Evolutionary conservation across 2,113 vertebrate genomes (phyloP).

Genomic region (Indicator maculatus): DNA sequence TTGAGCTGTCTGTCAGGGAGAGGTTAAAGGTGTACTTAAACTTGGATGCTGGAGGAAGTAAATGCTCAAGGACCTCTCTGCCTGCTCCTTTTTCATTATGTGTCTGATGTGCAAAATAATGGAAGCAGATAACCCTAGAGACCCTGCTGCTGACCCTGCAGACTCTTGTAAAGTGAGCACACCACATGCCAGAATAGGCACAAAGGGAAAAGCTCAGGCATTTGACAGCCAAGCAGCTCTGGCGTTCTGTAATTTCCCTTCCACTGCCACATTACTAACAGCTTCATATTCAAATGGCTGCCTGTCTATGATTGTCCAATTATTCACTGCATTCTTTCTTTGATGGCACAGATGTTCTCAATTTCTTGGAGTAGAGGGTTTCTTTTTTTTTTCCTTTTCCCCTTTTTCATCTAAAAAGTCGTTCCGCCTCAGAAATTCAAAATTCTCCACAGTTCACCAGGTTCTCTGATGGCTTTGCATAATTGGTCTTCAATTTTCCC

Average conservation of each 20-base stretch:
- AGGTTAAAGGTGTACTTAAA: slow-evolving; percentile 10
- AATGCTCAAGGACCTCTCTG: slow-evolving; percentile 22
- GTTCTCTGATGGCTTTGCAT: slow-evolving; percentile 78
- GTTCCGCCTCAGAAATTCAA: slow-evolving; percentile 77
- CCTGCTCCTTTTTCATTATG: not conserved
- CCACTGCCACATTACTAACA: slow-evolving; percentile 53
- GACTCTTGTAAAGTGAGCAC: not conserved
- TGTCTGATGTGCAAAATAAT: slow-evolving; percentile 11
- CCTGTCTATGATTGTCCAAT: slow-evolving; percentile 82
- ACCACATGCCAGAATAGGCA: not conserved
- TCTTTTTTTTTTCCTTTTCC: not conserved
- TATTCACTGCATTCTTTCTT: slow-evolving; percentile 77
- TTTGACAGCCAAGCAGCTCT: not conserved
- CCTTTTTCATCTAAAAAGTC: slow-evolving; percentile 66
- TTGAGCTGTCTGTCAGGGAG: not conserved
- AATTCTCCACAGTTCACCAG: slow-evolving; percentile 74
- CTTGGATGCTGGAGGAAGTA: not conserved
- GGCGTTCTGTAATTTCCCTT: slow-evolving; percentile 51
- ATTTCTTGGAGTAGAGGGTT: slow-evolving; percentile 73
- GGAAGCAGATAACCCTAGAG: slow-evolving; percentile 27
- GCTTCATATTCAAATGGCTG: slow-evolving; percentile 75
- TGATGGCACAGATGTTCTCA: slow-evolving; percentile 83
- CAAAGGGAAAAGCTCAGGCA: not conserved
- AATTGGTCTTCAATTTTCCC: slow-evolving; percentile 82
- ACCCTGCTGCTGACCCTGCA: fast-evolving